Evolutionary conservation across 2,888 invertebrate genomes (phyloP).

Genomic region (Dascillus cervinus): DNA sequence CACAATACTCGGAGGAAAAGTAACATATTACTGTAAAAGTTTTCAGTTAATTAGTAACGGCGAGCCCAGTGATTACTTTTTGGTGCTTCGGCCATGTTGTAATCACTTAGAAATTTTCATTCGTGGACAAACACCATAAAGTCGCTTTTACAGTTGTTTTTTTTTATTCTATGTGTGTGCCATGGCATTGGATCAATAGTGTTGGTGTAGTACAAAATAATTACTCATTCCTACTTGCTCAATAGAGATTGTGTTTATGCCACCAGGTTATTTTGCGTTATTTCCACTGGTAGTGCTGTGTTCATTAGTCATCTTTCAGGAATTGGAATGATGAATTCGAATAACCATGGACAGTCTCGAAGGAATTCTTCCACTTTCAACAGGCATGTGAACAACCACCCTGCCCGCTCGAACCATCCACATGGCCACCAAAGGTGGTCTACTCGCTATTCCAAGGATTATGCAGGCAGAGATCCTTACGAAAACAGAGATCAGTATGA

Average conservation of each 20-base stretch:
- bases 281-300: conserved; percentile 1
- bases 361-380: conserved; percentile 39
- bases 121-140: conserved; percentile 12
- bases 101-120: conserved; percentile 7
- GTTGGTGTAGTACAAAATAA: conserved; percentile 34
- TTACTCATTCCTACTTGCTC: conserved; percentile 32
- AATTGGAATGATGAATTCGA: conserved; percentile 35
- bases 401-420: conserved; percentile 34
- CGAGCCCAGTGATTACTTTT: too few relatives aligned
- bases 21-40: conserved; percentile 3
- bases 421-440: conserved; percentile 40
- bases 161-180: conserved; percentile 27
- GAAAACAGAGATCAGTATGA: too few relatives aligned
- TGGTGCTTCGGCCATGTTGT: too few relatives aligned
- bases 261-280: conserved; percentile 15
- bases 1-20: conserved; percentile 28
- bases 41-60: too few relatives aligned
- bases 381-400: conserved; percentile 37
- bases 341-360: conserved; percentile 39
- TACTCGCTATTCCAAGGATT: conserved; percentile 40
- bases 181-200: conserved; percentile 38
- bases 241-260: conserved; percentile 28
- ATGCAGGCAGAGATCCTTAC: conserved; percentile 39
- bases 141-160: conserved; percentile 18
- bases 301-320: conserved; percentile 6